phyloP scores from a whole-genome alignment of 2,113 vertebrate species.

The Mus spicilegus region DNA sequence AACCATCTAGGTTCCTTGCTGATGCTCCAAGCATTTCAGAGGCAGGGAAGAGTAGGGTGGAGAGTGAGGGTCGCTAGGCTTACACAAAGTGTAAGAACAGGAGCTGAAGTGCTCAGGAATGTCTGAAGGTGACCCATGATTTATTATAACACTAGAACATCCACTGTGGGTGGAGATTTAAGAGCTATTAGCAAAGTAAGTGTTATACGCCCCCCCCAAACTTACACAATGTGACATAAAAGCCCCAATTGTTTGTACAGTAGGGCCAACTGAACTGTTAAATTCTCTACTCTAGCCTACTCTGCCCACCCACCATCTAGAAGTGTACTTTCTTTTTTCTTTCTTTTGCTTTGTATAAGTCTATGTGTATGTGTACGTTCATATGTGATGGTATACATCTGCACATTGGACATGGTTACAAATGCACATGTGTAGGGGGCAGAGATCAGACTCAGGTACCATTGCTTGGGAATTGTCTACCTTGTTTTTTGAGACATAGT shows the following conservation, averaged over 20 bases:
- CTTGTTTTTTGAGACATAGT: neutral
- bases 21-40: neutral
- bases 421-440: neutral
- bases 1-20: neutral
- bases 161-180: neutral
- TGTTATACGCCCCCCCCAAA: neutral
- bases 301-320: neutral
- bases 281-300: neutral
- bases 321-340: neutral
- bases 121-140: neutral
- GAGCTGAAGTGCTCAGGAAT: neutral
- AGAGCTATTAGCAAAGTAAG: neutral
- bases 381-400: neutral
- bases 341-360: neutral
- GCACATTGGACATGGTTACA: neutral
- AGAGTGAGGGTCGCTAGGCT: neutral
- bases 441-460: neutral
- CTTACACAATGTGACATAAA: neutral
- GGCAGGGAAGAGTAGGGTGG: no score
- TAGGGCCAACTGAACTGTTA: neutral
- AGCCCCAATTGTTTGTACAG: neutral
- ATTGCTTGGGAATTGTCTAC: neutral
- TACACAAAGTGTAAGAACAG: neutral
- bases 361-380: neutral
- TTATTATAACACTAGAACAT: no score